Evolutionary conservation across 2,888 invertebrate species (phyloP), one percentile per base, ranked within the genome.

Genomic region (Torymus tubicola): DNA sequence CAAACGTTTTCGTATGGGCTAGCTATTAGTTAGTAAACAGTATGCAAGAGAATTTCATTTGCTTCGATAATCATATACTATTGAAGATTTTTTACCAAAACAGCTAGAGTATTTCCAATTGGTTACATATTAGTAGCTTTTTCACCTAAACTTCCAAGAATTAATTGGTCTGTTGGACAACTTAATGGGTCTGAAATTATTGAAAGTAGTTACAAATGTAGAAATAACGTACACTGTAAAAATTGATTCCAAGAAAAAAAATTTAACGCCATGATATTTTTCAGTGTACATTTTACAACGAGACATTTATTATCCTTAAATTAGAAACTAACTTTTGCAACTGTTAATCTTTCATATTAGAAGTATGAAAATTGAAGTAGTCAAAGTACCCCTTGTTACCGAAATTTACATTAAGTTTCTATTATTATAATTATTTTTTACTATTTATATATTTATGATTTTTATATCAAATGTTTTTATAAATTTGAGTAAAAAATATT

Each of bases 271-370:
- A 79, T 73, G 58, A 14, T 71, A 64, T 79, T 79, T 72, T 70
- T 31, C 53, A 21, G 42, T 71, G 31, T 67, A 65, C 60, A 72
- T 21, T 42, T 72, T 73, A 64, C 63, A 69, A 50, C 24, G 55
- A 81, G 64, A 12, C 55, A 72, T 52, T 67, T 31, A 42, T 60
- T 31, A 78, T 60, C 53, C 57, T 71, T 72, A 55, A 73, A 68
- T 57, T 79, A 69, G 57, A 50, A 50, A 13, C 50, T 61, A 78
- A 68, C 60, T 78, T 76, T 72, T 58, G 63, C 63, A 68, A 73
- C 63, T 65, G 71, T 78, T 78, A 78, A 71, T 65, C 57, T 79
- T 78, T 78, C 55, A 18, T 80, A 80, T 42, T 75, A 68, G 65
- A 53, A 42, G 71, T 55, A 67, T 71, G 14, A 80, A 67, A 75